Base-by-base conservation (phyloP, 1,140 invertebrate species). In the Mamestra configurata region DNA sequence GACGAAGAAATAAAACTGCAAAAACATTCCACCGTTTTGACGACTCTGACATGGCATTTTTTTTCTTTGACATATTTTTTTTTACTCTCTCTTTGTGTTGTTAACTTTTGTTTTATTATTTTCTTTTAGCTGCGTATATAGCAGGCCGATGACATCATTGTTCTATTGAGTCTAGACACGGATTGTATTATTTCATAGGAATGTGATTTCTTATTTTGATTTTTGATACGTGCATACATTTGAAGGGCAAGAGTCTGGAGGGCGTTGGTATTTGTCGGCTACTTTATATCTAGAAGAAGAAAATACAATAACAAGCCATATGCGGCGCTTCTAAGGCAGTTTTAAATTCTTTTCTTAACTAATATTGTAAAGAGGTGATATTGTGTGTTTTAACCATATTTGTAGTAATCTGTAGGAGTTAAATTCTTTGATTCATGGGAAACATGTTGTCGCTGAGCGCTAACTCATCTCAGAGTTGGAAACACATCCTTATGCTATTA, bases 1-100 rank as follows among this genome's bases (percentile, higher is more conserved):
- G 64, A 22, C 64, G 64, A 49, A 22, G 20, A 27, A 68, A 68
- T 68, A 68, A 68, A 68, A 68, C 40, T 46, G 40, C 40, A 35
- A 68, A 68, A 68, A 43, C 20, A 68, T 46, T 68, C 43, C 22
- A 15, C n/a, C 20, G 20, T 24, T 64, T 64, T 68, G 64, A 68
- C 64, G 64, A 68, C 20, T n/a, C 40, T 68, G 40, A 68, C 64
- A 24, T 1, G 11, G 24, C 68, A 31, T 11, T 43, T 68, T 71
- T 51, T 51, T 11, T 40, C 37, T 71, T 53, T 70, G n/a, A 53
- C n/a, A n/a, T 5, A 6, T 11, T 10, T 18, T 53, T 71, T 35
- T 51, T 6, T 20, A 35, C 1, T 10, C 15, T 71, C 46, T 70
- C 7, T 70, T 70, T 22, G 68, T 51, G 3, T 71, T 1, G 18